Conservation (phyloP, 2,888 invertebrate species). For the Macropis europaea region DNA sequence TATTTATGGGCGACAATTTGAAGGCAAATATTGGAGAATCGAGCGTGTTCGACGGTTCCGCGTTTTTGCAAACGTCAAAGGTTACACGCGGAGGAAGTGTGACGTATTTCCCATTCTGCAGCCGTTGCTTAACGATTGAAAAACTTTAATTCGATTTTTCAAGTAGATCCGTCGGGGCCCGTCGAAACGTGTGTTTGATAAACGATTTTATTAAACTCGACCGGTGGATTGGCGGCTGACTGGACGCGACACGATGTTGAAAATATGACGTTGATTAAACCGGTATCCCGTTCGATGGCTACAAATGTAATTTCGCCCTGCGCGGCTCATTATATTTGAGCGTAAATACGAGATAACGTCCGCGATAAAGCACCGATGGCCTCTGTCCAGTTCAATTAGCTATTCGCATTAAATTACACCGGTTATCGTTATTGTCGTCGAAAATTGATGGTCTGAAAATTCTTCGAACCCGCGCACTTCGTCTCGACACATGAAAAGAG, state of each 20-base stretch:
- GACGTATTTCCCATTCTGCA: no score
- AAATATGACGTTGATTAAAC: conserved; percentile 31
- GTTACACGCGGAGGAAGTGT: no score
- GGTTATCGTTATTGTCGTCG: no score
- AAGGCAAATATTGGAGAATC: conserved; percentile 34
- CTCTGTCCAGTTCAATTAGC: neutral
- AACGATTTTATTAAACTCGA: neutral
- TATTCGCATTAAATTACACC: conserved; percentile 1
- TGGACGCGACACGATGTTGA: conserved; percentile 9
- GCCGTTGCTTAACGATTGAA: neutral
- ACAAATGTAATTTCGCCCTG: conserved; percentile 25
- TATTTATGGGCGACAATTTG: conserved; percentile 34
- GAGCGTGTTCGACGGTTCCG: conserved; percentile 5
- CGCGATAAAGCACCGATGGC: conserved; percentile 3
- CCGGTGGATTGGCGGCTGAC: neutral
- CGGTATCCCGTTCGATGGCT: conserved; percentile 27
- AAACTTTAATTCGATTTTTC: neutral
- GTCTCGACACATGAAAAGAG: no score
- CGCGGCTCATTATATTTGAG: conserved; percentile 33
- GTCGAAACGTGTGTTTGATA: neutral
- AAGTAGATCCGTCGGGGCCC: neutral
- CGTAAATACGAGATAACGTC: conserved; percentile 11
- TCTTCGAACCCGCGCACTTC: no score
- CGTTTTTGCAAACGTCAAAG: conserved; percentile 28
- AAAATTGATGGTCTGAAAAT: no score